Base-by-base conservation (phyloP, 2,113 vertebrate species). In the Willisornis vidua region DNA sequence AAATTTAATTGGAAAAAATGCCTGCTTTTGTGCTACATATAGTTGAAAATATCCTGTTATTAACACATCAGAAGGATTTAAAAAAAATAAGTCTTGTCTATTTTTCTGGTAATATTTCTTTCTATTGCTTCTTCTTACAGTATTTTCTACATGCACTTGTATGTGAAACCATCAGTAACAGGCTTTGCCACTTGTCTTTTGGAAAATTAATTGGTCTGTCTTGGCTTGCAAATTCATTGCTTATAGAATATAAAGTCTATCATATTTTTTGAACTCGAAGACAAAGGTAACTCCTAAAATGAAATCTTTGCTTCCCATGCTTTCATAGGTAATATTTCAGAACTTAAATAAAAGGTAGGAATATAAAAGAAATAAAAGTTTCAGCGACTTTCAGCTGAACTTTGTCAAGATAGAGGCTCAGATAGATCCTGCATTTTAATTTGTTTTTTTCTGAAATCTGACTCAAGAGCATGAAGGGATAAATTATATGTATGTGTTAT, bases 41-140 rank as follows among this genome's bases (percentile, higher is more conserved):
- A 74, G 7, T 70, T 92, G 67, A 15, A 16, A 66, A 33, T 66
- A 66, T 35, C 24, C 8, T 45, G 23, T 20, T 92, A 25, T 29
- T 58, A 72, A 70, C n/a, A 59, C 33, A 74, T 5, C 12, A n/a
- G 15, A 52, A 85, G 6, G 35, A 46, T 57, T 63, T 5, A 8
- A 49, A 37, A 37, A 33, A 17, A 41, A n/a, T 39, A 26, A 12
- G 1, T 2, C 2, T 51, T 67, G 6, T 22, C 19, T 1, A 4
- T 16, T 71, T 55, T 54, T 43, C 26, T 14, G 9, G 15, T 9
- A 29, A 2, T 19, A 29, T 45, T 55, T 49, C 7, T 54, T 61
- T 54, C 45, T 55, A 0, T 49, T 39, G 4, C 2, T 78, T 94
- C 55, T 73, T 61, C 29, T 71, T 66, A 13, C 2, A 20, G 6